Base-by-base conservation (phyloP, 2,888 invertebrate species). In the Prionchulus punctatus region DNA sequence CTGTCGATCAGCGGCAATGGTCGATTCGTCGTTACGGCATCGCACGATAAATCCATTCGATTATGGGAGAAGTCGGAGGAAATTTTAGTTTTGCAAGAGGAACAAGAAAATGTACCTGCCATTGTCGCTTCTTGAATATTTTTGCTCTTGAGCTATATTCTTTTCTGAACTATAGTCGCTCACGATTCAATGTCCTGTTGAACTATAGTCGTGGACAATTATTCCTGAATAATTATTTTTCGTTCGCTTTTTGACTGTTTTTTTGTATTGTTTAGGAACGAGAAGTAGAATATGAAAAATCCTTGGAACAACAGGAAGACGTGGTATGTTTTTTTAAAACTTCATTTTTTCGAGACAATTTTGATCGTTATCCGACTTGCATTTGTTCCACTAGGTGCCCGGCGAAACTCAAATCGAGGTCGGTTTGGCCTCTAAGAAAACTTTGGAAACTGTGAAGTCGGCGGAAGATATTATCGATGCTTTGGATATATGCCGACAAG, bases 391-490 rank as follows among this genome's bases (percentile, higher is more conserved):
- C 0, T 59, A 73, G 73, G 66, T 76, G 26, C 68, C 75, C 31
- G 75, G 75, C 15, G 75, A 75, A 61, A 80, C 84, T 1, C 78
- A 85, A 57, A 82, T 83, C 0, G 83, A 84, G 51, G 79, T 86
- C 1, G 82, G 80, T 54, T 77, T 94, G 70, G 85, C 94, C 0
- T 84, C 89, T 0, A 83, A 84, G 65, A 90, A 89, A 75, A 89
- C 87, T 0, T 79, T 85, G 51, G 85, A 85, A 55, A 85, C 86
- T 57, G 85, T 89, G 70, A 84, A 82, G 78, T 84, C 83, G 59
- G 88, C 91, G 30, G 96, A 96, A 71, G 81, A 84, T 54, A 81
- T 98, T 62, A 76, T 92, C 65, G 94, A 96, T 72, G 91, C 90
- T 62, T 72, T 98, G 55, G 85, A 86, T 57, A 78, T 88, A 53